Evolutionary conservation across 1,140 invertebrate species (phyloP), one percentile per base, ranked within the genome.

Genomic region (Camponotus floridanus): DNA sequence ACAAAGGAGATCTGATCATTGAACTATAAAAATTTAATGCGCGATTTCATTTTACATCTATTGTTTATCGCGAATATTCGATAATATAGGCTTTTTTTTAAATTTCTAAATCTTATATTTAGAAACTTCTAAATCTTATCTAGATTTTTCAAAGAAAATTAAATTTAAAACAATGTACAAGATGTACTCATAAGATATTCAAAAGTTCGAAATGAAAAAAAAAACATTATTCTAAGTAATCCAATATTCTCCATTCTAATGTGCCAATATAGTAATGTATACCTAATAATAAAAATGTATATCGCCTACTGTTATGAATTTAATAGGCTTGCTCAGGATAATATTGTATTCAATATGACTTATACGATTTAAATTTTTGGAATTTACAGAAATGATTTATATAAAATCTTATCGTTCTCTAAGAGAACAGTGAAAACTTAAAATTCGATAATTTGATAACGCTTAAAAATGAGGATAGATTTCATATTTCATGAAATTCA

Each of bases 1-100:
- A 91, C 90, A 94, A 76, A 92, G 92, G 70, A 93, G 92, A 85
- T 91, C 92, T 57, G 93, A 94, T 73, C 76, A 92, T 88, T 94
- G 87, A 94, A 79, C 85, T 67, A 21, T 73, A 76, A 71, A 48
- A 76, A 65, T 70, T 62, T 88, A 87, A 57, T 21, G 11, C 13
- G 55, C 61, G 57, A n/a, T 73, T 71, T 74, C 21, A 45, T 71
- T 51, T 45, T 57, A 51, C 79, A 64, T 76, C 39, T 7, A 70
- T 73, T 59, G 9, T 84, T 76, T 89, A 78, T 87, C 48, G 64
- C 55, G 21, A 26, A 57, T 74, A 76, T 21, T 18, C 78, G 39
- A 18, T 81, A 55, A 70, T 76, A 39, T 13, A 33, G 61, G 39
- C 26, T 61, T 74, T 21, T 62, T 57, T 21, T 26, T 62, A 18